Evolutionary conservation across 2,888 invertebrate genomes (phyloP), one percentile per base, ranked within the genome.

Genomic region (Deilephila porcellus): DNA sequence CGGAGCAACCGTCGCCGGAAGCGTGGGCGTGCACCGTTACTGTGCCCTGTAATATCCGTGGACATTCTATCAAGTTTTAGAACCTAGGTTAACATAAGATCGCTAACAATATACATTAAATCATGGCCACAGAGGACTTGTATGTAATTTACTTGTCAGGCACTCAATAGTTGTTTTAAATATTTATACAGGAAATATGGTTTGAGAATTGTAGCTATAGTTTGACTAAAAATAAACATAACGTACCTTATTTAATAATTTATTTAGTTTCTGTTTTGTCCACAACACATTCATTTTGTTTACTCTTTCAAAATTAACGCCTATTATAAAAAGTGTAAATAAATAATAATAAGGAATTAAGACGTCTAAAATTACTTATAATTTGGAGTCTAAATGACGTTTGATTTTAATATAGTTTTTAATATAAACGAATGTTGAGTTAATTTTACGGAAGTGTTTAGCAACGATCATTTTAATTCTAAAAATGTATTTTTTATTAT

Each of bases 271-370:
- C 45, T 83, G 83, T 76, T 86, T 83, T 29, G 84, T 81, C 82
- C 87, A 86, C 34, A 88, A 74, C 71, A 87, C 78, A 74, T 87
- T 85, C 88, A 88, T 88, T 74, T 45, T 64, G 37, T 29, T 63
- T 4, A 64, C 3, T 7, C 8, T 60, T 17, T 60, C 4, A 60
- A 60, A 56, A 56, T 56, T n/a, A 64, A 37, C 19, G 32, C 19
- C 11, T 19, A 7, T 14, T 37, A 34, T 19, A 34, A n/a, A n/a
- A n/a, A 3, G 34, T 64, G 19, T n/a, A n/a, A 37, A 37, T 37
- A 64, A 34, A 29, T 60, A 60, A 60, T 32, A 32, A 5, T 3
- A 32, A 32, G 32, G 4, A 32, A 32, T 11, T 60, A 29, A n/a
- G 37, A 37, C 37, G 37, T 64, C 64, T 17, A n/a, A 64, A 64